Evolutionary conservation across 2,888 invertebrate genomes (phyloP).

Genomic region (Theodoxus fluviatilis): DNA sequence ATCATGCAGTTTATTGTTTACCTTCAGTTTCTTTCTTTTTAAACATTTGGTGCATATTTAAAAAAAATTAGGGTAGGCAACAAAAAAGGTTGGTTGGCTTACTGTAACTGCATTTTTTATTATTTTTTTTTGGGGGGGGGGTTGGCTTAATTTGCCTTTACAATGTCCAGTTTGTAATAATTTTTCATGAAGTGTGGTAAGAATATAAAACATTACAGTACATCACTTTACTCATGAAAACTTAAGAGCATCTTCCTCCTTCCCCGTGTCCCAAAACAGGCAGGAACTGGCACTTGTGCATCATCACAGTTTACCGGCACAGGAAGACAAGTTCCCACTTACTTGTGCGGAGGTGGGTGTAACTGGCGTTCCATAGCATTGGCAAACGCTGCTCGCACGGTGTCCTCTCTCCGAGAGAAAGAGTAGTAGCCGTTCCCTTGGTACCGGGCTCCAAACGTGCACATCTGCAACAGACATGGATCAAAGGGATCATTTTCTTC

Average conservation of each 20-base stretch:
- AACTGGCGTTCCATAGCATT: slow-evolving; percentile 56
- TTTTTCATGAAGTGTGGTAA: background rate
- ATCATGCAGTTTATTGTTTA: too few relatives aligned
- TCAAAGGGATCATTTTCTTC: background rate
- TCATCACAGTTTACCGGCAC: too few relatives aligned
- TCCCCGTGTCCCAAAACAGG: background rate
- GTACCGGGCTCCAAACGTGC: too few relatives aligned
- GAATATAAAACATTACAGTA: background rate
- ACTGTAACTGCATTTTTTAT: too few relatives aligned
- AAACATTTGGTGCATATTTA: too few relatives aligned
- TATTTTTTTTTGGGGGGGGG: too few relatives aligned
- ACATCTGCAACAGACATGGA: background rate
- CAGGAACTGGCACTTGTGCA: background rate
- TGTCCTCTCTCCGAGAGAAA: slow-evolving; percentile 57
- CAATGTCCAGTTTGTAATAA: too few relatives aligned
- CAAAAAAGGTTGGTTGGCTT: too few relatives aligned
- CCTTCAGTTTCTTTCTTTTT: too few relatives aligned
- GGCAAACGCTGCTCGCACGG: slow-evolving; percentile 54
- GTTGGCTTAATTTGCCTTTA: too few relatives aligned
- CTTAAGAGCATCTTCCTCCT: background rate
- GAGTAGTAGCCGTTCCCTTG: too few relatives aligned
- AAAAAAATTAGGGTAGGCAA: too few relatives aligned
- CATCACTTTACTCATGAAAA: background rate
- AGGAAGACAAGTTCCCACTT: slow-evolving; percentile 32
- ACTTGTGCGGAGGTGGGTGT: slow-evolving; percentile 63